Percentiles rank a stretch among this genome's conserved stretches.
These are phyloP conservation scores for Mimas tiliae DNA, from an alignment of 2,888 invertebrate species.

Conservation along the genomic window DNA sequence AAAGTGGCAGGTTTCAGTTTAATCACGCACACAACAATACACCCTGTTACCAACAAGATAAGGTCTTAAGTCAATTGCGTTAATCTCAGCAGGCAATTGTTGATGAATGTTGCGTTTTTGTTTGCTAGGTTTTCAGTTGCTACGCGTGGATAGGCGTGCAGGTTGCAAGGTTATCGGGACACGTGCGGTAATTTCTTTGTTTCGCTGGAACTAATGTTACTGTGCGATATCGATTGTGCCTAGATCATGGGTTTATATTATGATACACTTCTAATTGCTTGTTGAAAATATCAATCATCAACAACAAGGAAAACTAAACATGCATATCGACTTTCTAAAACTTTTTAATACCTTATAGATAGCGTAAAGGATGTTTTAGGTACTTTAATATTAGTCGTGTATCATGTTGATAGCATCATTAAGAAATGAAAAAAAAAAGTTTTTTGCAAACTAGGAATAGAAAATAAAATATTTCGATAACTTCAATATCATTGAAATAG, in stretches of 20 bases:
- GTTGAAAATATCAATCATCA: no score
- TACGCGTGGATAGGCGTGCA: background rate
- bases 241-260: background rate
- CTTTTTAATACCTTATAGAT: no score
- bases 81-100: constrained; percentile 38
- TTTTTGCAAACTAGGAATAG: no score
- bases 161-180: constrained; percentile 28
- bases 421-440: no score
- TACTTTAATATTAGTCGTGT: no score
- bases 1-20: constrained; percentile 37
- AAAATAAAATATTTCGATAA: no score
- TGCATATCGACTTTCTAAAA: no score
- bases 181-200: constrained; percentile 23
- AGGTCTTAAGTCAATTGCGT: constrained; percentile 42
- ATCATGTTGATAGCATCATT: no score
- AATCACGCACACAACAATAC: constrained; percentile 35
- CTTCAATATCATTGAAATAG: no score
- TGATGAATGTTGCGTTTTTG: constrained; percentile 46
- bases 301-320: no score
- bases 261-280: background rate
- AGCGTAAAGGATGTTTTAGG: no score
- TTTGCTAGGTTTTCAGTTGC: constrained; percentile 44
- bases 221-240: background rate
- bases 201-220: constrained; percentile 3
- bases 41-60: constrained; percentile 41